These are phyloP conservation scores for Nestor notabilis DNA, from an alignment of 2,113 vertebrate species.

Conservation along the genomic window DNA sequence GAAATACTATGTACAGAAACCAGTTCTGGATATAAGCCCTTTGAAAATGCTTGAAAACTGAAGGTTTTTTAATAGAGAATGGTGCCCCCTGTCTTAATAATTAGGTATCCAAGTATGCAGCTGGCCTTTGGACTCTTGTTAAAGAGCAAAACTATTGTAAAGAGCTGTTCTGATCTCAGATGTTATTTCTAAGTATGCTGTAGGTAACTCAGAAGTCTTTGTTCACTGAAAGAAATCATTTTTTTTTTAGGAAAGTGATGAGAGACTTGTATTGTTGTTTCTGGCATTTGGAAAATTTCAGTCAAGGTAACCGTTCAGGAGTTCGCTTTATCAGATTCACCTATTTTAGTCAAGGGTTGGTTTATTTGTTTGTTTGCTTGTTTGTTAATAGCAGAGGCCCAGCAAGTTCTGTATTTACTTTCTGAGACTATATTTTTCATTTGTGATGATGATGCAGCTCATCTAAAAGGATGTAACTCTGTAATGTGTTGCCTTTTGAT, in stretches of 20 bases:
- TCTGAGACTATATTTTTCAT: background rate
- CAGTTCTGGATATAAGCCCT: background rate
- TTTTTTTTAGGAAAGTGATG: background rate
- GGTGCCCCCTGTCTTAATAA: background rate
- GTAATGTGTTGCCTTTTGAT: background rate
- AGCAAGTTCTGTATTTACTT: background rate
- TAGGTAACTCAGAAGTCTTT: background rate
- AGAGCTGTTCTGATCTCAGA: background rate
- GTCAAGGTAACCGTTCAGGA: background rate
- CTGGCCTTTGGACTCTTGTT: background rate
- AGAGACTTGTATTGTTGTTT: background rate
- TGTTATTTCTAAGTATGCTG: background rate
- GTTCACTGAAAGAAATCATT: background rate
- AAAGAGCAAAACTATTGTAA: background rate
- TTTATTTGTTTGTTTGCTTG: background rate
- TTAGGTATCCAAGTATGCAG: background rate
- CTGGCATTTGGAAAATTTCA: background rate
- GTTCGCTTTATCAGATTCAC: background rate
- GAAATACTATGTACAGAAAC: background rate
- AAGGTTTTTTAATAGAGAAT: background rate
- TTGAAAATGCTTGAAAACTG: background rate
- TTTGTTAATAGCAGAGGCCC: background rate
- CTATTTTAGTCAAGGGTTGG: background rate
- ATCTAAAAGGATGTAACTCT: background rate
- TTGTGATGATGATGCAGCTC: background rate